These are phyloP conservation scores for Caranx ignobilis DNA, from an alignment of 2,113 vertebrate species.

Conservation along the genomic window DNA sequence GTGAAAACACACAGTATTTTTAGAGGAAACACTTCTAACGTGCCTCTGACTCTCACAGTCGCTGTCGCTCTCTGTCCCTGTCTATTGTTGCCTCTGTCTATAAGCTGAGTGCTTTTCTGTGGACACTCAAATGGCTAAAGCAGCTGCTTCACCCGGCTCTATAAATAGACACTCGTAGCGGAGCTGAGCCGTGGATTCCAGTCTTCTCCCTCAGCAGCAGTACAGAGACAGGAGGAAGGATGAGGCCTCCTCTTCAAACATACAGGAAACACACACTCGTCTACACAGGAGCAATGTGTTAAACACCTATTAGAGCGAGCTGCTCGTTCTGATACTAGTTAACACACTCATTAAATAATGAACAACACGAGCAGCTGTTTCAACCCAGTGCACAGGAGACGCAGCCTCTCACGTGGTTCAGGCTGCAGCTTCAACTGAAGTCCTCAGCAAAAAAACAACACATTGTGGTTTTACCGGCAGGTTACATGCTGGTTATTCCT, in stretches of 20 bases:
- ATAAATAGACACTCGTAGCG: slow-evolving; percentile 77
- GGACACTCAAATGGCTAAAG: slow-evolving; percentile 71
- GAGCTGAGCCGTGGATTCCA: slow-evolving; percentile 69
- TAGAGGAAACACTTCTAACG: background rate
- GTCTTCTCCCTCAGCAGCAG: slow-evolving; percentile 61
- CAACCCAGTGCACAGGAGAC: background rate
- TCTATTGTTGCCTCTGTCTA: slow-evolving; percentile 59
- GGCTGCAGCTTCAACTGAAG: background rate
- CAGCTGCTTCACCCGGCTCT: slow-evolving; percentile 74
- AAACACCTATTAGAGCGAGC: background rate
- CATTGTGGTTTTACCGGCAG: background rate
- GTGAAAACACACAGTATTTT: background rate
- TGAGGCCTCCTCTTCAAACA: slow-evolving; percentile 24
- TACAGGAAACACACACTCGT: slow-evolving; percentile 16
- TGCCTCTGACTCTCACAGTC: background rate
- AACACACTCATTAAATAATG: background rate
- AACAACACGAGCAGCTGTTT: slow-evolving; percentile 8
- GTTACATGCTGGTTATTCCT: background rate
- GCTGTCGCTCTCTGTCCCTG: background rate
- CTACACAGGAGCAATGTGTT: background rate
- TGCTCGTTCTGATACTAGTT: background rate
- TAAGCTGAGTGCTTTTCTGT: slow-evolving; percentile 56
- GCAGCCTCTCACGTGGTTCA: background rate
- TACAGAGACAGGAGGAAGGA: slow-evolving; percentile 43
- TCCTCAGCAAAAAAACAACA: background rate